Evolutionary conservation across 2,113 vertebrate species (phyloP).

Genomic region (Ascaphus truei): DNA sequence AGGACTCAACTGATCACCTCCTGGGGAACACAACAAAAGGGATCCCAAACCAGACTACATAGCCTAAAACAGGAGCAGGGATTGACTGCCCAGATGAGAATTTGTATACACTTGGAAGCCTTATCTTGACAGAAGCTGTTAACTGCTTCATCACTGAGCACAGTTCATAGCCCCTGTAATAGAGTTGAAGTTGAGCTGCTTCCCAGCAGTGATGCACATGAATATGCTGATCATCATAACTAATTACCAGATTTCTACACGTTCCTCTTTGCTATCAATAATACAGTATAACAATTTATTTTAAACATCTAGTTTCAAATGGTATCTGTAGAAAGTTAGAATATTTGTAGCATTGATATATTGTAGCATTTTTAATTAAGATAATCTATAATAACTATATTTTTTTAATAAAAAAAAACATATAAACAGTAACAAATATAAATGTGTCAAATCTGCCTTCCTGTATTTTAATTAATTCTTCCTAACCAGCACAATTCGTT

Average conservation of each 20-base stretch:
- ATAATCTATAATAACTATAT: too few species aligned
- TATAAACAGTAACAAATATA: too few species aligned
- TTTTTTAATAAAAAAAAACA: too few species aligned
- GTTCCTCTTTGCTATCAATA: too few species aligned
- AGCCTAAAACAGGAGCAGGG: constrained; percentile 44
- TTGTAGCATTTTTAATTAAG: too few species aligned
- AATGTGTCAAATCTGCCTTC: too few species aligned
- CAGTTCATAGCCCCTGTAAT: not conserved
- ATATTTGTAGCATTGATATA: too few species aligned
- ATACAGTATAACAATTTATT: too few species aligned
- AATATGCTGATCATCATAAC: not conserved
- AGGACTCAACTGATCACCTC: constrained; percentile 56
- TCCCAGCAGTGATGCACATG: not conserved
- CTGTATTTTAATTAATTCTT: too few species aligned
- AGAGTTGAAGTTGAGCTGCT: constrained; percentile 7
- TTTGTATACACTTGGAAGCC: constrained; percentile 30
- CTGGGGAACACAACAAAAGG: constrained; percentile 52
- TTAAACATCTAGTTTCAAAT: too few species aligned
- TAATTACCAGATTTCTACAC: not conserved
- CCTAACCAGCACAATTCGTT: too few species aligned
- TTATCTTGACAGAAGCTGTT: constrained; percentile 14
- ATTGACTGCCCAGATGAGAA: constrained; percentile 44
- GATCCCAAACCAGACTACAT: constrained; percentile 42
- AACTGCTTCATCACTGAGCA: constrained; percentile 15
- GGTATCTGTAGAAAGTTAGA: too few species aligned